Conservation (phyloP, 2,888 invertebrate genomes). For the Leptarthrus brevirostris region DNA sequence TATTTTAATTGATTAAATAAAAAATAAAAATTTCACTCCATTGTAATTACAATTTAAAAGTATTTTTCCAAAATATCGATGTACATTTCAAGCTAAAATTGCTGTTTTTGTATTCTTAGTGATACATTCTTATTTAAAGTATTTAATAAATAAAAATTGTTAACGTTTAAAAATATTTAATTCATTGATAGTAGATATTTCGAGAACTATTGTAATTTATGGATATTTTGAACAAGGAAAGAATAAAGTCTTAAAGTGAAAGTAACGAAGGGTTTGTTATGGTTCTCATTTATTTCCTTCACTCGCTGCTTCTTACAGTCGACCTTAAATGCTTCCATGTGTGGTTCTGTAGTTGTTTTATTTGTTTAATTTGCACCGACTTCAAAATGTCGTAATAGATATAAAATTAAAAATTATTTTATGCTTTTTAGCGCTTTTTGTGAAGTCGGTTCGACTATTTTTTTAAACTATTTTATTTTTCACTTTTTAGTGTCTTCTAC, state of each 20-base stretch:
- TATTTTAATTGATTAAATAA: not conserved
- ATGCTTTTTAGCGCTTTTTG: no score
- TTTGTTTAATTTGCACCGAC: no score
- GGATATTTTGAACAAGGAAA: slow-evolving; percentile 12
- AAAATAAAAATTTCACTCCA: not conserved
- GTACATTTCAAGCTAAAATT: slow-evolving; percentile 12
- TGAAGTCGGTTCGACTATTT: no score
- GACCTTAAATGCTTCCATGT: no score
- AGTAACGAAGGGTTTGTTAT: no score
- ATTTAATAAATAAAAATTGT: slow-evolving; percentile 7
- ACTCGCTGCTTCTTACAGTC: no score
- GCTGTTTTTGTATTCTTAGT: slow-evolving; percentile 30
- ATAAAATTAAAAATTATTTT: no score
- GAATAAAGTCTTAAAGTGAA: slow-evolving; percentile 15
- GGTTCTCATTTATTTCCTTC: no score
- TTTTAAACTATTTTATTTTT: no score
- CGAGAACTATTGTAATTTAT: slow-evolving; percentile 4
- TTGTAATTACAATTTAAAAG: not conserved
- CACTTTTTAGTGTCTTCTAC: no score
- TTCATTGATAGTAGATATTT: slow-evolving; percentile 7
- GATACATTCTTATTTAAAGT: not conserved
- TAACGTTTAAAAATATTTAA: slow-evolving; percentile 34
- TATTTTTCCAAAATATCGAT: slow-evolving; percentile 4
- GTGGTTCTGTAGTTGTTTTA: no score
- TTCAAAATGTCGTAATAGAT: no score